phyloP scores from a whole-genome alignment of 2,888 invertebrate genomes.

The Drosophila longiperda region DNA sequence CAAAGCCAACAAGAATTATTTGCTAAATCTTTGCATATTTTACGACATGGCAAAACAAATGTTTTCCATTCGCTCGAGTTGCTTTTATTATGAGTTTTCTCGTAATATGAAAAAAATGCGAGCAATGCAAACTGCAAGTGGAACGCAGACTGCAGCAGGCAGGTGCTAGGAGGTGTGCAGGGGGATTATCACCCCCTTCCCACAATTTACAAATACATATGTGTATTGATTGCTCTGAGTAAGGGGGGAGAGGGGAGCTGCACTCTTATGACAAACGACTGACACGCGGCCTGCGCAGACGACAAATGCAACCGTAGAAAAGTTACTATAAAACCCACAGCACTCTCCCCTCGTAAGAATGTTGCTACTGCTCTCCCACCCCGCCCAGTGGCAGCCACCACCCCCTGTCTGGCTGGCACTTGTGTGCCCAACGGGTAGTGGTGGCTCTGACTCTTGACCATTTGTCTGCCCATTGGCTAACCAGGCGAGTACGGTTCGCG shows the following conservation, averaged over 20 bases:
- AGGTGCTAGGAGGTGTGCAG: constrained; percentile 41
- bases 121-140: constrained; percentile 73
- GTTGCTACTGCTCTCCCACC: background rate
- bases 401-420: constrained; percentile 33
- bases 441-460: constrained; percentile 37
- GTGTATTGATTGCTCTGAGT: constrained; percentile 62
- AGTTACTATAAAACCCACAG: constrained; percentile 19
- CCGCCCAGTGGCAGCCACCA: background rate
- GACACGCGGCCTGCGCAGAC: constrained; percentile 77
- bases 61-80: constrained; percentile 69
- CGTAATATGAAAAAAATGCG: constrained; percentile 71
- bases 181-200: constrained; percentile 13
- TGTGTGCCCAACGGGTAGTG: constrained; percentile 39
- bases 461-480: constrained; percentile 72
- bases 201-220: constrained; percentile 6
- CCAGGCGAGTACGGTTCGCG: background rate
- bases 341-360: background rate
- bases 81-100: constrained; percentile 74
- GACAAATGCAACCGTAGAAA: constrained; percentile 69
- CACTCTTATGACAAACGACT: constrained; percentile 72
- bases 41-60: constrained; percentile 80
- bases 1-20: constrained; percentile 36
- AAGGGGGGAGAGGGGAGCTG: background rate
- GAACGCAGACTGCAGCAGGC: constrained; percentile 62
- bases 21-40: constrained; percentile 67